These are phyloP conservation scores for Spodoptera exigua DNA, from an alignment of 2,888 invertebrate genomes.

Conservation along the genomic window DNA sequence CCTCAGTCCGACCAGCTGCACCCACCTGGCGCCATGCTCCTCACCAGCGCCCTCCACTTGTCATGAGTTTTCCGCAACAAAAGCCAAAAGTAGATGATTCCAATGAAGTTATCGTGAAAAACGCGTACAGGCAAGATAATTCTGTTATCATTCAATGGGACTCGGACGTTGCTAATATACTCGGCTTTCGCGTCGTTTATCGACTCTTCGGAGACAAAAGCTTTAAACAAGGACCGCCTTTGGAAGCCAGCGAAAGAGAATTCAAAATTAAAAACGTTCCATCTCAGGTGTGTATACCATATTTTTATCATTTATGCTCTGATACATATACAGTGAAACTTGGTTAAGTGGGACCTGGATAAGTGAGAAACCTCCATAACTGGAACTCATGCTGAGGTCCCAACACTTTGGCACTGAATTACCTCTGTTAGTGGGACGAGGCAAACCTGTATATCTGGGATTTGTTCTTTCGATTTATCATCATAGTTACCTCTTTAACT, in stretches of 20 bases:
- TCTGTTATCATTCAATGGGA: conserved; percentile 97
- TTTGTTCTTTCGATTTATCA: no score
- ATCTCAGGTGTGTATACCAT: conserved; percentile 90
- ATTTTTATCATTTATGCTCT: no score
- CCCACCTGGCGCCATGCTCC: conserved; percentile 85
- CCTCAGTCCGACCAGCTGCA: conserved; percentile 79
- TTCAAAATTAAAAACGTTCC: conserved; percentile 98
- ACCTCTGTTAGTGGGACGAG: no score
- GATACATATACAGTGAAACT: no score
- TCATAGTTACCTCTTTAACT: no score
- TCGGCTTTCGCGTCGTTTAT: conserved; percentile 97
- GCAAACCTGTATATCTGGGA: no score
- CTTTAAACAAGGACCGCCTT: conserved; percentile 96
- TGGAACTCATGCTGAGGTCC: no score
- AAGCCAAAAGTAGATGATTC: conserved; percentile 91
- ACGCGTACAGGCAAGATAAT: conserved; percentile 95
- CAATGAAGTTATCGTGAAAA: conserved; percentile 95
- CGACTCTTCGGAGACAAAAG: conserved; percentile 96
- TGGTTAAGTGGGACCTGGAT: no score
- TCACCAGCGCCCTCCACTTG: conserved; percentile 92
- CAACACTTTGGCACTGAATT: no score
- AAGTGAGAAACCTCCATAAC: no score
- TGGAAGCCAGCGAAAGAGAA: conserved; percentile 96
- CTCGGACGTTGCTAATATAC: conserved; percentile 95
- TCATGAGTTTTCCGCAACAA: conserved; percentile 92